Evolutionary conservation across 2,888 invertebrate genomes (phyloP).

Genomic region (Tipula lateralis): DNA sequence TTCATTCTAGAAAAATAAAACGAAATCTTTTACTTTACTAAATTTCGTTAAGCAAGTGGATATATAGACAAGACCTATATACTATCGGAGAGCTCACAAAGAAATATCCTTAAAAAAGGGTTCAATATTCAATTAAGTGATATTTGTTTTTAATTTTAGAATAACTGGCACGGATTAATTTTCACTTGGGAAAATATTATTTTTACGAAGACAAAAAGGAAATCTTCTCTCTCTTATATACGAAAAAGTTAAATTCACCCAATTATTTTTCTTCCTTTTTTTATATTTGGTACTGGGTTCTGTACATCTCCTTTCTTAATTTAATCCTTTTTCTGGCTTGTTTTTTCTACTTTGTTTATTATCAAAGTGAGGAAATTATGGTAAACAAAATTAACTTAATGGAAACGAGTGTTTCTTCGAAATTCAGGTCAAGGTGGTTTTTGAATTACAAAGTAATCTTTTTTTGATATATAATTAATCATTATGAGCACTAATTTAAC

Average conservation of each 20-base stretch:
- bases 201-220: not conserved
- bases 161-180: conserved; percentile 19
- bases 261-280: not conserved
- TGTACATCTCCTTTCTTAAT: not conserved
- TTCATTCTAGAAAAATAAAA: not conserved
- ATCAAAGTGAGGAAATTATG: conserved; percentile 5
- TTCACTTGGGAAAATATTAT: conserved; percentile 11
- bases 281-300: no score
- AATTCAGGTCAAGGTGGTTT: conserved; percentile 11
- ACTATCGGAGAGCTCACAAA: not conserved
- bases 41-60: not conserved
- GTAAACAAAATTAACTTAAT: not conserved
- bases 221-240: not conserved
- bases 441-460: not conserved
- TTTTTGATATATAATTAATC: not conserved
- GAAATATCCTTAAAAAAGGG: not conserved
- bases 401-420: not conserved
- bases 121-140: conserved; percentile 24
- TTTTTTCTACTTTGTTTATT: not conserved
- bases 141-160: conserved; percentile 24
- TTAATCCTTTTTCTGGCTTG: not conserved
- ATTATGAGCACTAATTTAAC: not conserved
- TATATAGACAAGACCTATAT: not conserved
- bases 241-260: not conserved
- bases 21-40: not conserved